Evolutionary conservation across 2,797 vertebrate genomes (phyloP).

Genomic region (Anomalospiza imberbis): DNA sequence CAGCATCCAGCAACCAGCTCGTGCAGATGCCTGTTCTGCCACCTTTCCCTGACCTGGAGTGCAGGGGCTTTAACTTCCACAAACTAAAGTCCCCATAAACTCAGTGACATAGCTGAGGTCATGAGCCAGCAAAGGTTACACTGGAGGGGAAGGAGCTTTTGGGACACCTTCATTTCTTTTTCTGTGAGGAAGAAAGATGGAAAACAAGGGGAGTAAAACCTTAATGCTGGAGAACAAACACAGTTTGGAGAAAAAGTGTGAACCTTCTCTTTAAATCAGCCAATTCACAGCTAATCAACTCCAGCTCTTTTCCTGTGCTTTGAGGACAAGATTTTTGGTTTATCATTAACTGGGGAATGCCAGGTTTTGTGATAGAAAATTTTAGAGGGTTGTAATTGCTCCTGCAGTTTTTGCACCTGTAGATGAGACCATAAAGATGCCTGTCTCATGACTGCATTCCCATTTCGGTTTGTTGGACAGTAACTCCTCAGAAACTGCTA

Average conservation of each 20-base stretch:
- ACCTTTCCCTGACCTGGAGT: background rate
- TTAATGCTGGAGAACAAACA: background rate
- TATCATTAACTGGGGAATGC: background rate
- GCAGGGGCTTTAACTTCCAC: background rate
- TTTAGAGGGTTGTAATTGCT: background rate
- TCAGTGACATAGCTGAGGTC: background rate
- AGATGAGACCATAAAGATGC: background rate
- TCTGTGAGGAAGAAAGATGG: background rate
- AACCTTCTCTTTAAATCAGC: background rate
- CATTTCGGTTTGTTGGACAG: rapidly evolving
- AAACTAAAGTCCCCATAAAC: background rate
- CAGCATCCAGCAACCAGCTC: background rate
- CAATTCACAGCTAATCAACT: background rate
- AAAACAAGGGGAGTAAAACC: background rate
- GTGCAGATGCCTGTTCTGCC: background rate
- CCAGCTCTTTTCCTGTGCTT: background rate
- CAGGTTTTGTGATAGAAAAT: background rate
- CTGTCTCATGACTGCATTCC: background rate
- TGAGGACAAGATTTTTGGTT: background rate
- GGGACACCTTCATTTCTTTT: background rate
- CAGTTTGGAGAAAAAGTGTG: background rate
- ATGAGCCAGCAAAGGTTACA: background rate
- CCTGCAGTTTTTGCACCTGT: background rate
- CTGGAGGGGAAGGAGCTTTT: background rate
- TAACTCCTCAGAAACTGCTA: background rate